Evolutionary conservation across 1,140 invertebrate species (phyloP), one percentile per base, ranked within the genome.

Genomic region (Musca vetustissima): DNA sequence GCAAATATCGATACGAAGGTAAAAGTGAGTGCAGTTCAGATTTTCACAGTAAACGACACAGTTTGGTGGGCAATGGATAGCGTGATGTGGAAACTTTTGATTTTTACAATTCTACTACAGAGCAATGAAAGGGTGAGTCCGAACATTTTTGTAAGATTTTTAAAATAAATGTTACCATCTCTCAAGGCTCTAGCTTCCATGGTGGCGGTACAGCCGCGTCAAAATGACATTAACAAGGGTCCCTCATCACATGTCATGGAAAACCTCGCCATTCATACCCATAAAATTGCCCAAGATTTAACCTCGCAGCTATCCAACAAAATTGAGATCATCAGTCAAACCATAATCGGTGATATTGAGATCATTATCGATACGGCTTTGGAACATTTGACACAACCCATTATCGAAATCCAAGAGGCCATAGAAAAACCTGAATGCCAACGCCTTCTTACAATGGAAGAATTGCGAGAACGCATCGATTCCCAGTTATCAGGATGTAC

Each of bases 341-440:
- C 49, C 24, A 19, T 66, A 8, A 36, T 49, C 1, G 64, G 64
- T 19, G 48, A 66, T 32, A 66, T 66, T 28, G 64, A 66, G 22
- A 47, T 66, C 1, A 24, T 66, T 1, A 15, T 50, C 9, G n/a
- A 17, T 6, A 19, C 64, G 0, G 64, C 64, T 8, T 17, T 66
- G n/a, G 21, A 52, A 4, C 43, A 25, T 14, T 19, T 66, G 6
- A 9, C 49, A 0, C 21, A 49, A 6, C 64, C 64, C 13, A 50
- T 66, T 11, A 47, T 22, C 11, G 22, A 52, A 9, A 19, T 21
- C 9, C 11, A 50, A 15, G n/a, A n/a, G 7, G 48, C 21, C 2
- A 15, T 49, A 4, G 48, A 28, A 2, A 21, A 43, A 25, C 13
- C 43, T n/a, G n/a, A 66, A 25, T 66, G 64, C 15, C 43, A 49